Evolutionary conservation across 2,888 invertebrate species (phyloP).

Genomic region (Terebella lapidaria): DNA sequence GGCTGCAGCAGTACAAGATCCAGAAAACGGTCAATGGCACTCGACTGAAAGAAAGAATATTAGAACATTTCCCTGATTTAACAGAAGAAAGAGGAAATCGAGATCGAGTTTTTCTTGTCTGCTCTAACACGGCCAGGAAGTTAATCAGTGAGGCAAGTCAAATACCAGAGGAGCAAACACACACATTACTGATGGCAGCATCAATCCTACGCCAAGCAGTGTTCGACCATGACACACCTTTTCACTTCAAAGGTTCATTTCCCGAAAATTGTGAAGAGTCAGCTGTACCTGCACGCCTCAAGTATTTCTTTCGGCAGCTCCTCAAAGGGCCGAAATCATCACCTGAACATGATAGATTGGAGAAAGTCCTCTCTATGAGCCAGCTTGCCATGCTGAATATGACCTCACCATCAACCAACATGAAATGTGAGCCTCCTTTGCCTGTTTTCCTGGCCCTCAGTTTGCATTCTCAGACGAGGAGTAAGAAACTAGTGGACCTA

Average conservation of each 20-base stretch:
- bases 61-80: conserved; percentile 17
- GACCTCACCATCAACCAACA: conserved; percentile 6
- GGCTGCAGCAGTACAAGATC: conserved; percentile 12
- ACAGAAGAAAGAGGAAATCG: conserved; percentile 16
- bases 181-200: conserved; percentile 17
- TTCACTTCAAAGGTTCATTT: conserved; percentile 15
- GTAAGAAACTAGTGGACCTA: conserved; percentile 11
- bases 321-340: conserved; percentile 3
- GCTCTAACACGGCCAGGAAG: conserved; percentile 12
- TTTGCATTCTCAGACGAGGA: conserved; percentile 14
- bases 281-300: conserved; percentile 5
- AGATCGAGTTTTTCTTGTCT: conserved; percentile 12
- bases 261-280: conserved; percentile 9
- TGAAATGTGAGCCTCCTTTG: conserved; percentile 10
- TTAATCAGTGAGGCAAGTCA: conserved; percentile 15
- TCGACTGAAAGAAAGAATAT: conserved; percentile 15
- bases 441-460: conserved; percentile 10
- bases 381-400: conserved; percentile 8
- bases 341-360: background rate
- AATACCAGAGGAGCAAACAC: conserved; percentile 17
- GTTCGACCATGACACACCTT: conserved; percentile 17
- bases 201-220: conserved; percentile 16
- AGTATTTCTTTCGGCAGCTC: conserved; percentile 4
- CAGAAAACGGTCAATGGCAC: conserved; percentile 16
- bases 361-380: conserved; percentile 9